phyloP scores from a whole-genome alignment of 2,113 vertebrate species.

The Cranoglanis bouderius region DNA sequence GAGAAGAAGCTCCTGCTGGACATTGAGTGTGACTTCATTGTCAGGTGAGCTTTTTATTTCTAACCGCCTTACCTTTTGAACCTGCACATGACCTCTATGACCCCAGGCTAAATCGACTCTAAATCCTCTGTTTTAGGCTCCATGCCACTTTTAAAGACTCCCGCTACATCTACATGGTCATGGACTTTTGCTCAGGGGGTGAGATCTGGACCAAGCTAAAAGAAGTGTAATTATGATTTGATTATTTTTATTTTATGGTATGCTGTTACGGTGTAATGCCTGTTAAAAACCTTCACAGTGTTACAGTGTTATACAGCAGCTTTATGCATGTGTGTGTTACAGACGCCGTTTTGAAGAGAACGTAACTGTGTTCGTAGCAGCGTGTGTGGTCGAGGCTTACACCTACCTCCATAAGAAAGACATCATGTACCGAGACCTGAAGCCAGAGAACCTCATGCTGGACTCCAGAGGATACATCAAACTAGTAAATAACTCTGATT shows the following conservation, averaged over 20 bases:
- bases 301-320: not conserved
- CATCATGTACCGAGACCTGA: constrained; percentile 83
- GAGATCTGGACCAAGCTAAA: constrained; percentile 84
- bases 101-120: not conserved
- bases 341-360: constrained; percentile 78
- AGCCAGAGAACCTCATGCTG: constrained; percentile 85
- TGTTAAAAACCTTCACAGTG: no score
- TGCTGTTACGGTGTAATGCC: not conserved
- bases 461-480: constrained; percentile 78
- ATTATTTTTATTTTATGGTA: not conserved
- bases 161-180: constrained; percentile 77
- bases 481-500: constrained; percentile 65
- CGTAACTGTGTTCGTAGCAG: constrained; percentile 72
- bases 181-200: constrained; percentile 81
- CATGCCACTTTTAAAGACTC: constrained; percentile 73
- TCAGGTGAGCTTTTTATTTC: constrained; percentile 63
- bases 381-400: constrained; percentile 81
- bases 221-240: constrained; percentile 68
- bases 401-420: constrained; percentile 79
- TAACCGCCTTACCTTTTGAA: not conserved
- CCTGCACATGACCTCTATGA: not conserved
- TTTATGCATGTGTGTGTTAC: constrained; percentile 19
- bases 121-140: constrained; percentile 64
- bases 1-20: constrained; percentile 75
- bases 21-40: constrained; percentile 73